Evolutionary conservation across 2,113 vertebrate species (phyloP), one percentile per base, ranked within the genome.

Genomic region (Thunnus thynnus): DNA sequence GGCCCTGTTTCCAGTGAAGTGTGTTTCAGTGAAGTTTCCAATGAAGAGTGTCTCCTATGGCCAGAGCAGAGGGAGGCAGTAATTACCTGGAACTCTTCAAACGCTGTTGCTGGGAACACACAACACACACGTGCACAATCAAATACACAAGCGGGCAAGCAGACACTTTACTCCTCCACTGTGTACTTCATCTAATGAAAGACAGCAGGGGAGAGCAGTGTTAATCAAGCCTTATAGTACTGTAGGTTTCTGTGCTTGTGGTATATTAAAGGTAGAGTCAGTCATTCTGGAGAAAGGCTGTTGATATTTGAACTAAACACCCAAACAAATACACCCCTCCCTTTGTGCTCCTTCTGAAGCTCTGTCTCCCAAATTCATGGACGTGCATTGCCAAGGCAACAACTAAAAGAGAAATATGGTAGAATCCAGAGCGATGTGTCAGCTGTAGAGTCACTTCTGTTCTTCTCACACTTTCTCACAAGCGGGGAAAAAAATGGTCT

Each of bases 21-120:
- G 7, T 36, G 13, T 77, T 77, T 41, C 22, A 25, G n/a, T 56
- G 50, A 70, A 41, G 32, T 62, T 78, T 82, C 65, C 72, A 57
- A 27, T 70, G 62, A 83, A 80, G 65, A 57, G 54, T 54, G 69
- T 48, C 71, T 78, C 65, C 78, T 78, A 60, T 67, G 74, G 82
- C 7, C 30, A 67, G 30, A 75, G 50, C 78, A 48, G 50, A 67
- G 25, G 32, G 66, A 79, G 54, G 67, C 67, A 61, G 64, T 80
- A 85, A 88, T 85, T 81, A 84, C 65, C 73, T 66, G 71, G n/a
- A 71, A 55, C 69, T 84, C 73, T 74, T 70, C 73, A 74, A 78
- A 48, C 3, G 2, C 46, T 50, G 41, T 56, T 22, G 36, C 51
- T 70, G 44, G 54, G 52, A 87, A 27, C 63, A 79, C 61, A 67